These are phyloP conservation scores for Panagrolaimus sp. DNA, from an alignment of 1,140 invertebrate genomes.

Conservation along the genomic window DNA sequence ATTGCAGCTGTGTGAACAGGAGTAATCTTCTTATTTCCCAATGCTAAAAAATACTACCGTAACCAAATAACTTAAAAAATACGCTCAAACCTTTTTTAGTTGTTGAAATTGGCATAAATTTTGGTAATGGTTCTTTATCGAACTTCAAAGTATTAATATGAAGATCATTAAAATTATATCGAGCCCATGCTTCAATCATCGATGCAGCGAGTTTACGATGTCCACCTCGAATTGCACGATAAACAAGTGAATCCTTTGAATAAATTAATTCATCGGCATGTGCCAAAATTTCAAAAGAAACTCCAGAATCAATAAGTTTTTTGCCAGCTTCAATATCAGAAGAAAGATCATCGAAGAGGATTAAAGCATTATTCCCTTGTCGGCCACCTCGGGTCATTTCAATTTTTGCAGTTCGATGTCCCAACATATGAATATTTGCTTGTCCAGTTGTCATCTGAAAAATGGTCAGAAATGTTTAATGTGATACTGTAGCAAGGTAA, in stretches of 20 bases:
- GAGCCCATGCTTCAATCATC: background rate
- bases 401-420: background rate
- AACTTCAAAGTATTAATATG: background rate
- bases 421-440: slow-evolving; percentile 18
- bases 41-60: background rate
- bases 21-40: slow-evolving; percentile 3
- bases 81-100: slow-evolving; percentile 11
- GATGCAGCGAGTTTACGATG: slow-evolving; percentile 13
- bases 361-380: slow-evolving; percentile 15
- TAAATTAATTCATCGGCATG: background rate
- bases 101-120: slow-evolving; percentile 8
- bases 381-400: background rate
- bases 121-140: slow-evolving; percentile 5
- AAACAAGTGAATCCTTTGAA: background rate
- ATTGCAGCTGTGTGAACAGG: slow-evolving; percentile 5
- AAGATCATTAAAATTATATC: slow-evolving; percentile 12
- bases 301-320: background rate
- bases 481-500: too few relatives aligned
- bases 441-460: slow-evolving; percentile 16
- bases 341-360: background rate
- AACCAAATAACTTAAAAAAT: background rate
- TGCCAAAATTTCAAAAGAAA: slow-evolving; percentile 9
- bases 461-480: background rate
- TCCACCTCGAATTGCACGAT: background rate
- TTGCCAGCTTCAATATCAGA: background rate